Base-by-base conservation (phyloP, 2,888 invertebrate species). In the Ichneumon xanthorius region DNA sequence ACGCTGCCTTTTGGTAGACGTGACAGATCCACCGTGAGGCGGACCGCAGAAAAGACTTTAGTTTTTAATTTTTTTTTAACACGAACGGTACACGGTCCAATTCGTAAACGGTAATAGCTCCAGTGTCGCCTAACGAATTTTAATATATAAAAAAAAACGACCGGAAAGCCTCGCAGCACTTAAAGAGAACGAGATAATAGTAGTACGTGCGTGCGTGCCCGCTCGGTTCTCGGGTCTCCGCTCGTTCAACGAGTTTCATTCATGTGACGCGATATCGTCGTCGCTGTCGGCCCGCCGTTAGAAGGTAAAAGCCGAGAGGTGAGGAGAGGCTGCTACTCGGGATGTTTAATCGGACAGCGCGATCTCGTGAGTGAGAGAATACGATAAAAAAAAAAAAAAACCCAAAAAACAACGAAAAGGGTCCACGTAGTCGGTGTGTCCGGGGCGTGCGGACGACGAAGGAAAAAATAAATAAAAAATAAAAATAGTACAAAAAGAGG, bases 361-460 rank as follows among this genome's bases (percentile, higher is more conserved):
- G 90, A 92, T 92, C 92, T 91, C 87, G 88, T 89, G 89, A 89
- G 88, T 73, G 87, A 89, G 88, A 88, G 81, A 71, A 71, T 87
- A 68, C 80, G 80, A 84, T 84, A 26, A 26, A 26, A 26, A 26
- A 26, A 26, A 26, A 26, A 65, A 82, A 76, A 82, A 72, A 73
- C 33, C 40, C 1, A 48, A 16, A 16, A 48, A 48, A 4, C 16
- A 79, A 70, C 75, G 16, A 33, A 30, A 11, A 58, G 19, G 19
- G 45, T 50, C 30, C 30, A n/a, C 61, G 45, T 50, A n/a, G n/a
- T 14, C 33, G 16, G 76, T 77, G 82, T 76, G 50, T 71, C 55
- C 76, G 68, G 82, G 65, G 82, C 77, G 84, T 45, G 71, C 50
- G 79, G 84, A 78, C 77, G 71, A 70, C 80, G 55, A 22, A 77